These are phyloP conservation scores for Drosophila antonietae DNA, from an alignment of 2,888 invertebrate species.

Conservation along the genomic window DNA sequence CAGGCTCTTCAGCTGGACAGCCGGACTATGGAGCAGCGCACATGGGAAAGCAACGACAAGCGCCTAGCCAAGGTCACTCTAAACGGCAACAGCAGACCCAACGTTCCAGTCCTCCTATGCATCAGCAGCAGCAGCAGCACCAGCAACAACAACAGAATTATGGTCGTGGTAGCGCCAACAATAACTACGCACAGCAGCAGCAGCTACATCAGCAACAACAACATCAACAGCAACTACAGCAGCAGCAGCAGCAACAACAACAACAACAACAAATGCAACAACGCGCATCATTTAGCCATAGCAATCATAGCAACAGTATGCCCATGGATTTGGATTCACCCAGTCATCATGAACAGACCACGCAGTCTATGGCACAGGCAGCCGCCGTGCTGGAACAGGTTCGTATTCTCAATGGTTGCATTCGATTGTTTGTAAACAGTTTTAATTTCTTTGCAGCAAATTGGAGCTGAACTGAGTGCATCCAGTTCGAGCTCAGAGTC, in stretches of 20 bases:
- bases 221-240: slow-evolving; percentile 32
- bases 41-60: slow-evolving; percentile 57
- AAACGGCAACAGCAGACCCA: slow-evolving; percentile 62
- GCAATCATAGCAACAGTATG: slow-evolving; percentile 62
- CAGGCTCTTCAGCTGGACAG: slow-evolving; percentile 58
- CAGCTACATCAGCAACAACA: slow-evolving; percentile 56
- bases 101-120: slow-evolving; percentile 68
- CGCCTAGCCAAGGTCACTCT: slow-evolving; percentile 41
- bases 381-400: slow-evolving; percentile 83
- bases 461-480: slow-evolving; percentile 82
- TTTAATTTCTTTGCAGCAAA: slow-evolving; percentile 74
- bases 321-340: slow-evolving; percentile 66
- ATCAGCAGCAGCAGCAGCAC: slow-evolving; percentile 62
- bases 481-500: slow-evolving; percentile 84
- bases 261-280: slow-evolving; percentile 67
- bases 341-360: slow-evolving; percentile 66
- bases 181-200: slow-evolving; percentile 67
- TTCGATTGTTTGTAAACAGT: background rate
- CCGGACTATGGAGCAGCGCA: slow-evolving; percentile 52
- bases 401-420: background rate
- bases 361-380: slow-evolving; percentile 80
- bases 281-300: slow-evolving; percentile 50
- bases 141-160: slow-evolving; percentile 57
- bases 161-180: slow-evolving; percentile 54
- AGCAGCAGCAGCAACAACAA: slow-evolving; percentile 61